Base-by-base conservation (phyloP, 2,888 invertebrate species). In the Drosophila limbata region DNA sequence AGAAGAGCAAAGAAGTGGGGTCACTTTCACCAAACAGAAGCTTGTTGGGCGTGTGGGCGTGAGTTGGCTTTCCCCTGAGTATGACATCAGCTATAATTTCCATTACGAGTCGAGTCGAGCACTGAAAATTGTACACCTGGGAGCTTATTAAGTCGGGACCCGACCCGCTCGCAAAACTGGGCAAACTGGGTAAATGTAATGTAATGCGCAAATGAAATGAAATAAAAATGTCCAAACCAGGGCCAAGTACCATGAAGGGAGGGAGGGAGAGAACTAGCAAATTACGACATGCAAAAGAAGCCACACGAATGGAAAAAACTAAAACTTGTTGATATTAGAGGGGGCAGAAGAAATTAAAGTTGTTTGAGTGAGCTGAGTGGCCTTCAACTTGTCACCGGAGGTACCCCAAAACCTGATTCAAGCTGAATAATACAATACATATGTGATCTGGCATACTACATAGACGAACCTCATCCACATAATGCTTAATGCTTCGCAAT, bases 1-100 rank as follows among this genome's bases (percentile, higher is more conserved):
- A 21, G 42, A 5, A 28, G 21, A 15, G 21, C 9, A 11, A n/a
- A 4, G 42, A 15, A 44, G 25, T 10, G 45, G 45, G 44, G 78
- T 86, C 84, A 84, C 82, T 86, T 83, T 84, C 79, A 75, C 70
- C 70, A 51, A 66, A 50, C 59, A 61, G 47, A 62, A 63, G 57
- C 4, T 44, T 15, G 45, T 47, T 15, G 45, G 53, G 42, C 28
- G 42, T 44, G 40, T 33, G 69, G 51, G 47, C 28, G 62, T 52
- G 44, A 53, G 53, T 17, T 69, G 51, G 55, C 67, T 33, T 44
- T 89, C 85, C 85, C 85, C 74, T 66, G 85, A 73, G 85, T 79
- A 85, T 86, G 89, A 89, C 85, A 86, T 86, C 85, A 86, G 85
- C 89, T 89, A 89, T 84, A 86, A 86, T 86, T 86, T 86, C 88